phyloP scores from a whole-genome alignment of 1,140 invertebrate genomes.

The Hyphantria cunea region DNA sequence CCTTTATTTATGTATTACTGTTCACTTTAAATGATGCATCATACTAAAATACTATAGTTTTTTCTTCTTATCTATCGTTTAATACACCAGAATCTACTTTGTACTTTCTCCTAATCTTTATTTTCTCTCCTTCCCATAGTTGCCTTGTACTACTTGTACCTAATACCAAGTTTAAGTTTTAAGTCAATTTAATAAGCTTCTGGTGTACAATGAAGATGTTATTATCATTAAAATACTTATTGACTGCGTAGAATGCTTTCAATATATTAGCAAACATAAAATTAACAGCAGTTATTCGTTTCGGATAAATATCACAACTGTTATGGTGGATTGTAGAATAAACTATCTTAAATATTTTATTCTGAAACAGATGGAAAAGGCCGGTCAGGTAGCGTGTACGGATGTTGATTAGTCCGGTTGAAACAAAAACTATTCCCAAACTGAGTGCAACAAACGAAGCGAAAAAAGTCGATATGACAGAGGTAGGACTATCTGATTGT shows the following conservation, averaged over 20 bases:
- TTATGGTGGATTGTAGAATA: slow-evolving; percentile 13
- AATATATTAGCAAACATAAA: slow-evolving; percentile 6
- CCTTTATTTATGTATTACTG: no score
- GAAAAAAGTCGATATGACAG: slow-evolving; percentile 78
- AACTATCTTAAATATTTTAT: slow-evolving; percentile 62
- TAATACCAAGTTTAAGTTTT: no score
- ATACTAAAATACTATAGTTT: no score
- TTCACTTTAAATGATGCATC: no score
- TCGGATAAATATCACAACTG: slow-evolving; percentile 14
- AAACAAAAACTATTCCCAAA: slow-evolving; percentile 80
- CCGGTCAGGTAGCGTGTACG: slow-evolving; percentile 62
- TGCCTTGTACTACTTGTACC: no score
- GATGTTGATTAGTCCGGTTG: slow-evolving; percentile 76
- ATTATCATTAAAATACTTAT: slow-evolving; percentile 14
- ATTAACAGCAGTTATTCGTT: slow-evolving; percentile 15
- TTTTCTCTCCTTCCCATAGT: no score
- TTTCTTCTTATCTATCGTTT: no score
- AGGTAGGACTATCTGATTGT: slow-evolving; percentile 63
- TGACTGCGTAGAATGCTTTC: slow-evolving; percentile 3
- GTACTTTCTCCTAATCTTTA: no score
- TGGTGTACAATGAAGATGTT: no score
- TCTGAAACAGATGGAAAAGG: slow-evolving; percentile 69
- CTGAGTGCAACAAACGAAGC: slow-evolving; percentile 73
- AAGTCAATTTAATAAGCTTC: no score
- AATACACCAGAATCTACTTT: no score